phyloP scores from a whole-genome alignment of 37 sponge, comb jelly and placozoan genomes.

The Diacarnus erythraeanus region DNA sequence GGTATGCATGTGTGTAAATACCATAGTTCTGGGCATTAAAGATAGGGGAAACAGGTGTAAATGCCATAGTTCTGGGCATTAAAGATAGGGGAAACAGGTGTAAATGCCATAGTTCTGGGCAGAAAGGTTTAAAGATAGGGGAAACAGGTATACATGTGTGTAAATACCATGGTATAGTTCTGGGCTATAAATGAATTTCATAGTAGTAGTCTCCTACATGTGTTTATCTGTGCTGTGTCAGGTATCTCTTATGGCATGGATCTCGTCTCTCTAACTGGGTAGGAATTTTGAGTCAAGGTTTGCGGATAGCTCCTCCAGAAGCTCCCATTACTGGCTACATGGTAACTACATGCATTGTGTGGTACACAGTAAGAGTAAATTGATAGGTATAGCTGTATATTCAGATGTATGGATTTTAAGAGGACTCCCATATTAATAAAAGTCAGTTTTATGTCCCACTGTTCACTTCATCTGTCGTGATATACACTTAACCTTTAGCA shows the following conservation, averaged over 20 bases:
- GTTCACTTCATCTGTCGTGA: no score
- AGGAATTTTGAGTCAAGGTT: constrained; percentile 94
- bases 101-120: background rate
- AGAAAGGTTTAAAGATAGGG: constrained; percentile 75
- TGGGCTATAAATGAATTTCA: no score
- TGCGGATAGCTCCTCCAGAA: constrained; percentile 97
- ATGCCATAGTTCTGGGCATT: background rate
- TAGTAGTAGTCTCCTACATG: background rate
- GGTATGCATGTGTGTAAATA: constrained; percentile 11
- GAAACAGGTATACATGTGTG: constrained; percentile 67
- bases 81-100: constrained; percentile 72
- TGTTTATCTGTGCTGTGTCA: constrained; percentile 7
- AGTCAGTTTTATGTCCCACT: no score
- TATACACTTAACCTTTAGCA: no score
- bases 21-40: constrained; percentile 12
- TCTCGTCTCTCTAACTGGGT: constrained; percentile 98
- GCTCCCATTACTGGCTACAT: constrained; percentile 99
- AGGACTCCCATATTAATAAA: no score
- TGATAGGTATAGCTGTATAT: no score
- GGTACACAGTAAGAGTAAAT: no score
- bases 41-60: constrained; percentile 63
- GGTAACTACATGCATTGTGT: constrained; percentile 37
- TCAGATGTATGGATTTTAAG: no score
- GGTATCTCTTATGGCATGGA: constrained; percentile 96
- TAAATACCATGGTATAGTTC: background rate